Percentiles rank a stretch among this genome's conserved stretches.
phyloP scores from a whole-genome alignment of 2,888 invertebrate genomes.

The Acronicta leporina region DNA sequence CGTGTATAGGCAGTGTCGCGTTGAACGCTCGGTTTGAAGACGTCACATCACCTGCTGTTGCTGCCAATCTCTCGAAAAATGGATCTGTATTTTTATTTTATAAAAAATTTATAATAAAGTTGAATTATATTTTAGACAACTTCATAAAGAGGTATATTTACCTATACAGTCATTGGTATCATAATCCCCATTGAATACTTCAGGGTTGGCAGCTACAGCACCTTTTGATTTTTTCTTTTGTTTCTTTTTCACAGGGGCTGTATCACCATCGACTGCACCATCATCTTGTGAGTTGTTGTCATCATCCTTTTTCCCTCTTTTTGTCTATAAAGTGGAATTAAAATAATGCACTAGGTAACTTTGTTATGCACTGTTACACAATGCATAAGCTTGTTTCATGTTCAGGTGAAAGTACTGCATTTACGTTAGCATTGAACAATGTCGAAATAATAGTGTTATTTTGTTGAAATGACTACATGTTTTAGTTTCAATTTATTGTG shows the following conservation, averaged over 20 bases:
- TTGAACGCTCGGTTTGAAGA: constrained; percentile 90
- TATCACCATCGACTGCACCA: constrained; percentile 70
- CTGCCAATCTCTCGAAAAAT: constrained; percentile 90
- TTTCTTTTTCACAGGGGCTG: constrained; percentile 74
- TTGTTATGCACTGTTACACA: too few species aligned
- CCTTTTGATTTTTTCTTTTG: constrained; percentile 78
- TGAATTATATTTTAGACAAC: too few species aligned
- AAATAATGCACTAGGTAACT: too few species aligned
- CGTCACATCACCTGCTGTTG: constrained; percentile 89
- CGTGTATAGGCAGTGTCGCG: constrained; percentile 87
- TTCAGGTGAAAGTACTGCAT: too few species aligned
- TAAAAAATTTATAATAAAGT: too few species aligned
- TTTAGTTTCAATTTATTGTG: too few species aligned
- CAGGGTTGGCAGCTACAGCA: constrained; percentile 79
- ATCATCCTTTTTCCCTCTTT: constrained; percentile 85
- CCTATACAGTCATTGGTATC: constrained; percentile 82
- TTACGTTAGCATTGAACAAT: too few species aligned
- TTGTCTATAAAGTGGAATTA: constrained; percentile 66
- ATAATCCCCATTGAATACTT: constrained; percentile 81
- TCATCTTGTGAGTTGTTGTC: constrained; percentile 72
- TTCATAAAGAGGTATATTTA: constrained; percentile 40
- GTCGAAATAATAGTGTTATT: too few species aligned
- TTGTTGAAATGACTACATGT: too few species aligned
- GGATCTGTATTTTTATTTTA: too few species aligned
- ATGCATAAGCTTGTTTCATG: too few species aligned